Evolutionary conservation across 2,888 invertebrate genomes (phyloP).

Genomic region (Dromius quadrimaculatus): DNA sequence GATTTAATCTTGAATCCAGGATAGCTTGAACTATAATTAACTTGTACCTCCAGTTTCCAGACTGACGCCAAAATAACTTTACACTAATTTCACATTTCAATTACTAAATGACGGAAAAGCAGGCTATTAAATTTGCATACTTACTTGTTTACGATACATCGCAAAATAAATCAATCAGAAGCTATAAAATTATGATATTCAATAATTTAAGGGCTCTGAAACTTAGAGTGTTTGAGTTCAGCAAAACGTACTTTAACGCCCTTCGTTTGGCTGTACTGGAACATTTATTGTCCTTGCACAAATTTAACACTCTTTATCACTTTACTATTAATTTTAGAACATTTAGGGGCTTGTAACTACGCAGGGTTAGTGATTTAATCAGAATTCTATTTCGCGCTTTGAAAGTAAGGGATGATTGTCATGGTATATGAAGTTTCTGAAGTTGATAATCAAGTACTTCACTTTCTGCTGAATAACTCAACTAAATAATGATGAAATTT

Average conservation of each 20-base stretch:
- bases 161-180: background rate
- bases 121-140: background rate
- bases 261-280: no score
- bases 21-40: conserved; percentile 26
- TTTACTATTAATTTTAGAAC: no score
- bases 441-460: background rate
- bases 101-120: no score
- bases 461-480: conserved; percentile 32
- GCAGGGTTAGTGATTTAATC: no score
- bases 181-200: no score
- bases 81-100: conserved; percentile 33
- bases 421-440: background rate
- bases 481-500: conserved; percentile 40
- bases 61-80: conserved; percentile 20
- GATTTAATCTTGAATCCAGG: conserved; percentile 25
- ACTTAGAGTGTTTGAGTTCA: no score
- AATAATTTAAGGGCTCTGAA: background rate
- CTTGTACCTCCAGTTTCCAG: no score
- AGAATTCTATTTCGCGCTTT: no score
- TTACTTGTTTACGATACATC: conserved; percentile 4
- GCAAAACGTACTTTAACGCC: no score
- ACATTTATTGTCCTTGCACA: no score
- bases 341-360: no score
- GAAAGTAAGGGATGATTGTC: background rate
- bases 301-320: no score